Evolutionary conservation across 2,888 invertebrate species (phyloP).

Genomic region (Siphlonurus alternatus): DNA sequence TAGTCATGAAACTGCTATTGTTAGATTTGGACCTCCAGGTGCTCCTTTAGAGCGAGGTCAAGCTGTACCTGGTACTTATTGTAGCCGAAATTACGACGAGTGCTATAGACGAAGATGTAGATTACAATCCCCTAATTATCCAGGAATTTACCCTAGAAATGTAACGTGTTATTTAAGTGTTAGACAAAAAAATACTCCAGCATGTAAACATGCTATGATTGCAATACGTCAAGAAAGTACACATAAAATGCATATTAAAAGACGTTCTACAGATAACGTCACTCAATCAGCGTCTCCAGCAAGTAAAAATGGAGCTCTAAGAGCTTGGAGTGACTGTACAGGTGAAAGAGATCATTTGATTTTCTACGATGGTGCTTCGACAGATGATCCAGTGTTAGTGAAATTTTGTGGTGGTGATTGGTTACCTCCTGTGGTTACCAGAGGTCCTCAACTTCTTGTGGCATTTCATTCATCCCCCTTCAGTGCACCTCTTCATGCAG

Average conservation of each 20-base stretch:
- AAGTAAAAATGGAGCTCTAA: constrained; percentile 34
- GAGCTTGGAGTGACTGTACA: constrained; percentile 72
- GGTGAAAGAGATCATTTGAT: constrained; percentile 55
- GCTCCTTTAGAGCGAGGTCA: constrained; percentile 62
- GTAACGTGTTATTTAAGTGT: constrained; percentile 83
- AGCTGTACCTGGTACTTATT: constrained; percentile 61
- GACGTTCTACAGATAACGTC: constrained; percentile 40
- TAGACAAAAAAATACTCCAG: constrained; percentile 68
- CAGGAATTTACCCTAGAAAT: constrained; percentile 69
- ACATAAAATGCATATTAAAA: constrained; percentile 53
- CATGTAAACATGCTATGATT: constrained; percentile 83
- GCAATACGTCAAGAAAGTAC: constrained; percentile 51
- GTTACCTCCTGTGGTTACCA: constrained; percentile 59
- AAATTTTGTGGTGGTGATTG: constrained; percentile 80
- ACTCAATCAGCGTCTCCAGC: constrained; percentile 24
- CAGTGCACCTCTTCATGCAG: constrained; percentile 53
- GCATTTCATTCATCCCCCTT: constrained; percentile 75
- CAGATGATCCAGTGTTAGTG: constrained; percentile 66
- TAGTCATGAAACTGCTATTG: constrained; percentile 43
- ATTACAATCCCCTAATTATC: constrained; percentile 79
- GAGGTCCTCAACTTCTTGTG: constrained; percentile 69
- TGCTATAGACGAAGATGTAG: constrained; percentile 51
- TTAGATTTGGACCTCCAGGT: constrained; percentile 39
- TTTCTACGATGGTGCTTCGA: constrained; percentile 69
- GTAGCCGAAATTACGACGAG: constrained; percentile 70